Evolutionary conservation across 2,888 invertebrate species (phyloP).

Genomic region (Agonopterix arenella): DNA sequence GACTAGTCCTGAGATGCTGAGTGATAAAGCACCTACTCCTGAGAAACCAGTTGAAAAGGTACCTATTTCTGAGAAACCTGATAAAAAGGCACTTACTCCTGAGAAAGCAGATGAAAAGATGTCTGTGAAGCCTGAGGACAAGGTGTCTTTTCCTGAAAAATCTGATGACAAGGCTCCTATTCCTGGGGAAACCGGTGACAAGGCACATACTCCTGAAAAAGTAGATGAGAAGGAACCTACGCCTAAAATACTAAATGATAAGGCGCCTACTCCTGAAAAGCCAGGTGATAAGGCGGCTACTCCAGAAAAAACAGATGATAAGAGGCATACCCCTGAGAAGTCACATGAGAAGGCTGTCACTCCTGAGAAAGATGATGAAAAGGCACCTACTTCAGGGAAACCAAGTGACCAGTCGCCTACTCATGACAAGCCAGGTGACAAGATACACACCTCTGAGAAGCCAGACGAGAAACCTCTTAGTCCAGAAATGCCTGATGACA

Average conservation of each 20-base stretch:
- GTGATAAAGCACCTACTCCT: neutral
- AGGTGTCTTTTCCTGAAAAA: constrained; percentile 3
- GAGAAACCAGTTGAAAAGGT: neutral
- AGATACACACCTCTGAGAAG: neutral
- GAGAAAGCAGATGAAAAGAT: constrained; percentile 3
- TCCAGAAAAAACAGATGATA: constrained; percentile 6
- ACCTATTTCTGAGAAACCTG: neutral
- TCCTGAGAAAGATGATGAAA: neutral
- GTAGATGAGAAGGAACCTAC: constrained; percentile 11
- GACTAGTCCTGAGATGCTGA: neutral
- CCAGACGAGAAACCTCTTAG: neutral
- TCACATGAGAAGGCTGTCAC: neutral
- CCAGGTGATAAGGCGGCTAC: constrained; percentile 5
- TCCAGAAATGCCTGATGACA: neutral
- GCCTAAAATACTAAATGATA: constrained; percentile 6
- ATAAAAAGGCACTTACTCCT: neutral
- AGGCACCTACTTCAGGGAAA: neutral
- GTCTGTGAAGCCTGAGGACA: constrained; percentile 6
- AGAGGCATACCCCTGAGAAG: constrained; percentile 7
- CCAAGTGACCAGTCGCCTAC: neutral
- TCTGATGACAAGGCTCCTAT: constrained; percentile 3
- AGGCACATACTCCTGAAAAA: constrained; percentile 10
- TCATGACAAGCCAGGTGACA: neutral
- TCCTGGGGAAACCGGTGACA: constrained; percentile 7
- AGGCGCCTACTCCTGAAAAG: constrained; percentile 3